These are phyloP conservation scores for Thinocorus orbignyianus DNA, from an alignment of 2,113 vertebrate genomes.

Conservation along the genomic window DNA sequence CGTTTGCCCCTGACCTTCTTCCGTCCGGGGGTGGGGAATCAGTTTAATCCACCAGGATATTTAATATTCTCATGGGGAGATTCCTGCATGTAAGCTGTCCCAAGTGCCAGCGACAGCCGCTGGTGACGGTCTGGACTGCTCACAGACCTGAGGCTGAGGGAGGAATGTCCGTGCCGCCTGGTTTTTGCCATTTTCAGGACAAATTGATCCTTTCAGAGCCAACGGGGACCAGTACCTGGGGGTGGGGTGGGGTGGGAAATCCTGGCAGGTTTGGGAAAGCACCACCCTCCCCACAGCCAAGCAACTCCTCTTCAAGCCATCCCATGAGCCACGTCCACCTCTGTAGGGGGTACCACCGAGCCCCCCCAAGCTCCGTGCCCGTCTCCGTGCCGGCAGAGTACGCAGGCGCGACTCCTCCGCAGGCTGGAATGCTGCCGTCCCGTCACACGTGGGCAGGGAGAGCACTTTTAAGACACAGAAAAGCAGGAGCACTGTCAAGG, in stretches of 20 bases:
- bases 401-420: fast-evolving
- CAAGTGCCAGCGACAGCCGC: not conserved
- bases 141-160: not conserved
- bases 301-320: not conserved
- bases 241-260: not conserved
- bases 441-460: fast-evolving
- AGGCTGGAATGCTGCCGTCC: not conserved
- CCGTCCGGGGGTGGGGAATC: not conserved
- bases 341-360: not conserved
- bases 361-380: not conserved
- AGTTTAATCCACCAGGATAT: not conserved
- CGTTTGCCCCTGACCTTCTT: not conserved
- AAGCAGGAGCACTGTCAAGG: not conserved
- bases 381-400: not conserved
- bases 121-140: not conserved
- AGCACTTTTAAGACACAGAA: not conserved
- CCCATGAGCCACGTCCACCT: not conserved
- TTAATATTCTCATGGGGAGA: not conserved
- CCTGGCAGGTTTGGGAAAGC: not conserved
- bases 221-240: not conserved
- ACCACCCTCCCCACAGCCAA: not conserved
- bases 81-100: fast-evolving
- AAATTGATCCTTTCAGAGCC: not conserved
- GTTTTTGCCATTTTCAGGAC: not conserved
- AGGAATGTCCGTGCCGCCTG: not conserved